Evolutionary conservation across 2,113 vertebrate species (phyloP).

Genomic region (Coptodon rendalli): DNA sequence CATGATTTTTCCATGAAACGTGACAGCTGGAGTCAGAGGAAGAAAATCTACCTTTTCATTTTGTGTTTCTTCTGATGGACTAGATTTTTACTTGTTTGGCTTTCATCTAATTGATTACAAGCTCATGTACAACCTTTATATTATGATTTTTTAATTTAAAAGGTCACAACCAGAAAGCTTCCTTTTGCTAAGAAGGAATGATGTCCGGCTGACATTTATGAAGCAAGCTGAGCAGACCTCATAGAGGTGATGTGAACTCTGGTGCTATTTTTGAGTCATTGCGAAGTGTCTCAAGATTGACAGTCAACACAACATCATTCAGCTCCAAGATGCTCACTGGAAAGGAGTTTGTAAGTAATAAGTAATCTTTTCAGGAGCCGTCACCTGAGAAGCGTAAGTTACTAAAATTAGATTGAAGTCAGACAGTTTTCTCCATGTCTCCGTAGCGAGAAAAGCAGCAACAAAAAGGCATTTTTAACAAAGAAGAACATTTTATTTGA

Average conservation of each 20-base stretch:
- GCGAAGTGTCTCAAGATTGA: neutral
- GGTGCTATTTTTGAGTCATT: neutral
- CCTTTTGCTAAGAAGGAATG: neutral
- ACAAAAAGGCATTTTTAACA: neutral
- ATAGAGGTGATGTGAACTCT: neutral
- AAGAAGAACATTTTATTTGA: neutral
- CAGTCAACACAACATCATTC: neutral
- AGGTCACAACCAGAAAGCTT: neutral
- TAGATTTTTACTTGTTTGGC: neutral
- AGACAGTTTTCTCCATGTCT: neutral
- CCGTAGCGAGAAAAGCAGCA: neutral
- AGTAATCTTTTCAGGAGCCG: neutral
- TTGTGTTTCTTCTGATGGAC: neutral
- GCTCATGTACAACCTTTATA: accelerated
- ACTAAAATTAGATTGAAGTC: neutral
- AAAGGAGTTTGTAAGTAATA: neutral
- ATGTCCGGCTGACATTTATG: neutral
- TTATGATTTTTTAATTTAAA: neutral
- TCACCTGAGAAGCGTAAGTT: neutral
- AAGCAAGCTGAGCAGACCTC: neutral
- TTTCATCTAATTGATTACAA: neutral
- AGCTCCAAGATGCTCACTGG: neutral
- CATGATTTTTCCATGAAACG: neutral
- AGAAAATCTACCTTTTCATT: neutral
- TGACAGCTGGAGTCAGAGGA: neutral